phyloP scores from a whole-genome alignment of 2,797 vertebrate genomes.

The Danio jaintianensis region DNA sequence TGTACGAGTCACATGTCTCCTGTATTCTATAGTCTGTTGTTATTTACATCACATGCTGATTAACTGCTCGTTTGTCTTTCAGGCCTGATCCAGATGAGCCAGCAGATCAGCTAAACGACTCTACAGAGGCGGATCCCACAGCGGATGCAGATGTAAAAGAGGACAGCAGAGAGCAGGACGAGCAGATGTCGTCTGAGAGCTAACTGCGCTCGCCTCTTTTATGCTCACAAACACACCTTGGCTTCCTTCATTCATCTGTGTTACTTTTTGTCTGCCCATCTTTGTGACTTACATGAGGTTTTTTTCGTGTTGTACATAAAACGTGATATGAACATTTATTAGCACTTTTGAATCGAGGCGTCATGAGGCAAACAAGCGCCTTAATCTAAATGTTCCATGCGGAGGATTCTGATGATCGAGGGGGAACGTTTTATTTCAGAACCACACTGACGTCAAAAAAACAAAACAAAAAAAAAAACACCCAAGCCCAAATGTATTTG shows the following conservation, averaged over 20 bases:
- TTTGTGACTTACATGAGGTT: conserved; percentile 56
- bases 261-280: conserved; percentile 56
- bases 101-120: conserved; percentile 68
- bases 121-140: conserved; percentile 67
- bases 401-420: conserved; percentile 32
- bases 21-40: no score
- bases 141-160: conserved; percentile 70
- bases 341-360: conserved; percentile 68
- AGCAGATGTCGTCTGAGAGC: conserved; percentile 65
- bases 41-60: no score
- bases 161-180: conserved; percentile 75
- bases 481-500: conserved; percentile 70
- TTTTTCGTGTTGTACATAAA: conserved; percentile 66
- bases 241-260: conserved; percentile 64
- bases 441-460: conserved; percentile 67
- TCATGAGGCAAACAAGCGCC: conserved; percentile 45
- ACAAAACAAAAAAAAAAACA: conserved; percentile 64
- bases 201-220: conserved; percentile 51
- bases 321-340: conserved; percentile 66
- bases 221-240: conserved; percentile 33
- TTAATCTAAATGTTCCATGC: conserved; percentile 27
- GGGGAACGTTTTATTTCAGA: conserved; percentile 52
- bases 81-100: conserved; percentile 74
- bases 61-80: not conserved
- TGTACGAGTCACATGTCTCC: no score